Base-by-base conservation (phyloP, 2,888 invertebrate species). In the Drosophila putrida region DNA sequence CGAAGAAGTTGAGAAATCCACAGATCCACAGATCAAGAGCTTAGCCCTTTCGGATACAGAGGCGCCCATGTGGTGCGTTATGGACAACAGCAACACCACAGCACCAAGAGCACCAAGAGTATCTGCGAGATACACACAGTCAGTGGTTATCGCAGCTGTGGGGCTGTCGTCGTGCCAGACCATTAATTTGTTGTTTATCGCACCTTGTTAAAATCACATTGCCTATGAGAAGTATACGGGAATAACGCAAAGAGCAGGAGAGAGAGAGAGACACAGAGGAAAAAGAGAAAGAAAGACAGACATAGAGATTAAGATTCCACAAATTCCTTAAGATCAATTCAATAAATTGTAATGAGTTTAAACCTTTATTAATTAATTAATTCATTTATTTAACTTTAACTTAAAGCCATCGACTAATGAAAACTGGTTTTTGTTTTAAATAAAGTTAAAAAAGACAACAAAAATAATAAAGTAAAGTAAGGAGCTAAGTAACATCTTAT, bases 171-270 rank as follows among this genome's bases (percentile, higher is more conserved):
- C 82, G 85, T 87, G 69, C 58, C 72, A 75, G 75, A 73, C 75
- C 91, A 91, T 91, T 91, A 91, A 91, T 91, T 91, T 88, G 82
- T 91, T 90, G 90, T 91, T 91, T 91, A 91, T 91, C 91, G 90
- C 90, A 91, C 90, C 90, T 91, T 91, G 91, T 91, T 91, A 91
- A 91, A 91, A 89, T 80, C 75, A 74, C 89, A 91, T 91, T 78
- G 66, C 50, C 62, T 51, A 54, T 20, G 44, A 38, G 46, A 55
- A 38, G 36, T 33, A 27, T 35, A 46, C n/a, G 28, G 6, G 10
- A 35, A 9, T 15, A 11, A 1, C 25, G 38, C 10, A 8, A 8
- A 33, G 41, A 43, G 50, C 9, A 46, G 5, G 27, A 27, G 25
- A 25, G 15, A 60, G 28, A 1, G n/a, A 13, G 15, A 38, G 31